A percentile compares a stretch with the other conserved stretches of the same genome.
Conservation (phyloP, 2,888 invertebrate genomes). For the Sipha maydis region DNA sequence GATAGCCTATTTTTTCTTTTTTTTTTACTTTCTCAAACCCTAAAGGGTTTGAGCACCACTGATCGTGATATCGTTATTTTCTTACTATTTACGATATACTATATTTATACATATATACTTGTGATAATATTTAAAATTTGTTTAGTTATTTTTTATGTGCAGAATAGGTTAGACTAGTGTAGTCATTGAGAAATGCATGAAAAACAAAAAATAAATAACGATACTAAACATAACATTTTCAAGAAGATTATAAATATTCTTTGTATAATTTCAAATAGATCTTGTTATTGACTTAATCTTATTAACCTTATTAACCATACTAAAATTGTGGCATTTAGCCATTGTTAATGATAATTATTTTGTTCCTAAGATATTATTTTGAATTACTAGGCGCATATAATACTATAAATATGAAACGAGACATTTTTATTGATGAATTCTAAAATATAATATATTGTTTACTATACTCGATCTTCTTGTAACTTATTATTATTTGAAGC, state of each 20-base stretch:
- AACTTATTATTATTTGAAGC: too few relatives aligned
- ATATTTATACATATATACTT: background rate
- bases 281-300: background rate
- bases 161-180: background rate
- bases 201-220: background rate
- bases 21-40: background rate
- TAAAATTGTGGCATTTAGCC: too few relatives aligned
- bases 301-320: background rate
- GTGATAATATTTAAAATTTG: background rate
- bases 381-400: background rate
- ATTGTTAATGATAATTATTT: background rate
- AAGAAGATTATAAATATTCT: background rate
- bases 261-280: background rate
- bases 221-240: background rate
- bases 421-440: too few relatives aligned
- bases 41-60: background rate
- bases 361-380: background rate
- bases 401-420: too few relatives aligned
- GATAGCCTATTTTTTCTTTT: background rate
- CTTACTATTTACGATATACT: background rate
- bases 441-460: too few relatives aligned
- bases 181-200: constrained; percentile 22
- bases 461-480: too few relatives aligned
- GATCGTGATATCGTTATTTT: background rate
- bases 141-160: background rate